These are phyloP conservation scores for Scaptomyza cyrtandrae DNA, from an alignment of 2,888 invertebrate genomes.

Conservation along the genomic window DNA sequence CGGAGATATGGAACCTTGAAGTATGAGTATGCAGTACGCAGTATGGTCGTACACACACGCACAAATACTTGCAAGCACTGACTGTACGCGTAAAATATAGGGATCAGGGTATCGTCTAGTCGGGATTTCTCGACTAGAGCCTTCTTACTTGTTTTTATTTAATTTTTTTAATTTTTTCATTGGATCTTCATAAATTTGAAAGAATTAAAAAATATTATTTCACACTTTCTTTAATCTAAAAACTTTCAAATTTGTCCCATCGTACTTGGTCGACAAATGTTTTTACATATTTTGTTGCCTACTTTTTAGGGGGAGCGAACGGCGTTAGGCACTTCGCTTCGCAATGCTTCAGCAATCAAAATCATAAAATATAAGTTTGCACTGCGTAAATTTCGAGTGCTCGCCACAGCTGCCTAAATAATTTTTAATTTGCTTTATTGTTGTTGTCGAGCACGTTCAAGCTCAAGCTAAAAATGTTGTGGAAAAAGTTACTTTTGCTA, in stretches of 20 bases:
- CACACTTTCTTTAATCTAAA: too few species aligned
- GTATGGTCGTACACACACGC: too few species aligned
- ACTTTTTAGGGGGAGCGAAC: constrained; percentile 54
- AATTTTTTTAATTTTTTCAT: too few species aligned
- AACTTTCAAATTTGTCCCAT: background rate
- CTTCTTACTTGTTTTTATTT: too few species aligned
- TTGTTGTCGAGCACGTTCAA: constrained; percentile 59
- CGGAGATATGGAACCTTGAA: too few species aligned
- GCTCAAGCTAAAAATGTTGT: constrained; percentile 61
- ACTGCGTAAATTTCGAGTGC: constrained; percentile 73
- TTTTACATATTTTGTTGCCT: constrained; percentile 64
- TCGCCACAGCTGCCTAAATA: constrained; percentile 80
- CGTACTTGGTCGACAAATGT: constrained; percentile 11
- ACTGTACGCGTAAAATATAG: too few species aligned
- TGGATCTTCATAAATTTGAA: too few species aligned
- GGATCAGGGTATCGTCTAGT: too few species aligned
- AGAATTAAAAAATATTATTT: too few species aligned
- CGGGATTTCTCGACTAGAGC: too few species aligned
- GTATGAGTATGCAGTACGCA: too few species aligned
- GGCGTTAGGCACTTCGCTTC: constrained; percentile 27
- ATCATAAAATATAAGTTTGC: constrained; percentile 81
- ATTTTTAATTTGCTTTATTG: constrained; percentile 77
- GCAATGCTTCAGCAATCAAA: constrained; percentile 65
- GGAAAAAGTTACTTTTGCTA: constrained; percentile 51
- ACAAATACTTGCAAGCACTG: too few species aligned